Conservation (phyloP, 2,888 invertebrate genomes). For the Hyles lineata region DNA sequence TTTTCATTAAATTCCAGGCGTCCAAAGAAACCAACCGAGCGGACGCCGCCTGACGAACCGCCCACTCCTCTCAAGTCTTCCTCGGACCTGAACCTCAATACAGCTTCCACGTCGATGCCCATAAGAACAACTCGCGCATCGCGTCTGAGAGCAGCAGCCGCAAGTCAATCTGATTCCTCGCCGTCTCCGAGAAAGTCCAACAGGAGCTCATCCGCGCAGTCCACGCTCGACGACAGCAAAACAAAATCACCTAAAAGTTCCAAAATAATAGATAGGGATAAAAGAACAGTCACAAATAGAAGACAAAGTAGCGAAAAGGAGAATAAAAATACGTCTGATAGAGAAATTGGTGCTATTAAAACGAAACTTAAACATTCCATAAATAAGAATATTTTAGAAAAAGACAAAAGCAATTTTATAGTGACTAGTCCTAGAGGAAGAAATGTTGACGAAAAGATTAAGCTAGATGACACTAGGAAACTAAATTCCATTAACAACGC, state of each 20-base stretch:
- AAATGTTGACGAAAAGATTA: slow-evolving; percentile 64
- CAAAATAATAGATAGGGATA: slow-evolving; percentile 78
- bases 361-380: slow-evolving; percentile 82
- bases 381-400: slow-evolving; percentile 78
- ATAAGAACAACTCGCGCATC: slow-evolving; percentile 90
- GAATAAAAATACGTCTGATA: slow-evolving; percentile 67
- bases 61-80: slow-evolving; percentile 74
- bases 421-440: slow-evolving; percentile 73
- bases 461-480: slow-evolving; percentile 54
- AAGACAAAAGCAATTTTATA: slow-evolving; percentile 78
- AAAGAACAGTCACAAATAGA: slow-evolving; percentile 58
- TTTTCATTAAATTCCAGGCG: slow-evolving; percentile 68
- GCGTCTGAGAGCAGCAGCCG: slow-evolving; percentile 88
- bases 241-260: slow-evolving; percentile 65
- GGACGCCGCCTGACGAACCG: slow-evolving; percentile 66
- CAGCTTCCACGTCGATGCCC: slow-evolving; percentile 77
- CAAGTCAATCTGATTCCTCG: slow-evolving; percentile 66
- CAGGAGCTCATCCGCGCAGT: slow-evolving; percentile 77
- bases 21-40: slow-evolving; percentile 60
- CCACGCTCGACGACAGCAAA: slow-evolving; percentile 71
- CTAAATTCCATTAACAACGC: slow-evolving; percentile 7
- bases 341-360: slow-evolving; percentile 82
- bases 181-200: slow-evolving; percentile 66
- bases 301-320: slow-evolving; percentile 73
- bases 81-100: slow-evolving; percentile 76